Evolutionary conservation across 2,113 vertebrate species (phyloP).

Genomic region (Aviceda subcristata): DNA sequence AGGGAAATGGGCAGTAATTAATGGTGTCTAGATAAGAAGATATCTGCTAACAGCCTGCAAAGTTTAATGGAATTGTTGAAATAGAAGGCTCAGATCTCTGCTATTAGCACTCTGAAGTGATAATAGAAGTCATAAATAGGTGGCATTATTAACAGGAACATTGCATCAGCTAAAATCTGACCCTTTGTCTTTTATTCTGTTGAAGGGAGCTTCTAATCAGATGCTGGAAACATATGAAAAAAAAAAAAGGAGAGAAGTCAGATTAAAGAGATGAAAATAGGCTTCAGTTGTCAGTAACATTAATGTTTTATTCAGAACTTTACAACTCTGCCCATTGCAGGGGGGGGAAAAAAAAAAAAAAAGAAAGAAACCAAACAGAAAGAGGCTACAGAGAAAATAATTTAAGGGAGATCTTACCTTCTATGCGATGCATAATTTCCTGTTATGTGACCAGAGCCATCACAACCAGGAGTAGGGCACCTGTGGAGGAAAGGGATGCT

Average conservation of each 20-base stretch:
- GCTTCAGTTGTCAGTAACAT: constrained; percentile 23
- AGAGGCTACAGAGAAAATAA: neutral
- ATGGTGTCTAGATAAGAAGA: constrained; percentile 60
- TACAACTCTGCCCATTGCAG: constrained; percentile 34
- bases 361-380: neutral
- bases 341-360: neutral
- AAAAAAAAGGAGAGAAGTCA: neutral
- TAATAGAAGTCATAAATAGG: constrained; percentile 64
- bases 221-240: constrained; percentile 39
- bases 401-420: constrained; percentile 71
- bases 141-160: constrained; percentile 44
- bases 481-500: constrained; percentile 52
- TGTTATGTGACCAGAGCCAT: constrained; percentile 84
- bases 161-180: constrained; percentile 64
- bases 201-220: constrained; percentile 34
- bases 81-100: constrained; percentile 53
- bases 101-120: constrained; percentile 63
- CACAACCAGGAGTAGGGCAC: constrained; percentile 85
- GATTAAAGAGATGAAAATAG: constrained; percentile 58
- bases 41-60: constrained; percentile 50
- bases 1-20: constrained; percentile 59
- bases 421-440: constrained; percentile 85
- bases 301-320: constrained; percentile 29
- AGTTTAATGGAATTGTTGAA: constrained; percentile 67
- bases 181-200: constrained; percentile 60